Evolutionary conservation across 2,888 invertebrate species (phyloP), one percentile per base, ranked within the genome.

Genomic region (Congeria kusceri): DNA sequence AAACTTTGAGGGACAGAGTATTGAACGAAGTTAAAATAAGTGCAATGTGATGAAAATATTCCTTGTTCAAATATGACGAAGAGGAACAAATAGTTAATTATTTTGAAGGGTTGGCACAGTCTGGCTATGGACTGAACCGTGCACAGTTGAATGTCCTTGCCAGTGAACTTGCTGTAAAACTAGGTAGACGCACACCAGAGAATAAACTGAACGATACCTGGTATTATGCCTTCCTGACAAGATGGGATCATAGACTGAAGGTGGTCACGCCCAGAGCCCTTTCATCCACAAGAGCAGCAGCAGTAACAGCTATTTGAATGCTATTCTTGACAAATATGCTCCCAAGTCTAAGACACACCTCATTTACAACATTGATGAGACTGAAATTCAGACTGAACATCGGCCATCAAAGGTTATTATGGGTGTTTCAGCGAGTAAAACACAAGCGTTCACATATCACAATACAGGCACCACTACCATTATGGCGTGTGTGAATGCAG

Each of bases 341-440:
- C 25, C 59, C 15, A n/a, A 49, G 1, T 3, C 15, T 13, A 71
- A 63, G 29, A 56, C 71, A 13, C 71, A 71, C 1, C 44, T 57
- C 18, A 71, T 71, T 18, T 71, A 57, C 25, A 71, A 71, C 15
- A 11, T 63, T 11, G 64, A 64, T 49, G 71, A 57, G 47, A 71
- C 71, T 57, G 71, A 58, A 3, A 18, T 71, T 11, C 71, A 71
- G 25, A 63, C 64, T 4, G 29, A 68, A 1, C 68, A 68, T 49
- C 58, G 39, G 11, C 29, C 18, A 25, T 44, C 58, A 61, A 56
- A 71, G 27, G 25, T 64, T 7, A 58, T 71, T 11, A 39, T 15
- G 15, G 28, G 63, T 25, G n/a, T 13, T 18, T 39, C 9, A 15
- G 25, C 7, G 15, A 64, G 27, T 0, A 70, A 63, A 64, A 28